Conservation (phyloP, 2,888 invertebrate species). For the Xestia c-nigrum region DNA sequence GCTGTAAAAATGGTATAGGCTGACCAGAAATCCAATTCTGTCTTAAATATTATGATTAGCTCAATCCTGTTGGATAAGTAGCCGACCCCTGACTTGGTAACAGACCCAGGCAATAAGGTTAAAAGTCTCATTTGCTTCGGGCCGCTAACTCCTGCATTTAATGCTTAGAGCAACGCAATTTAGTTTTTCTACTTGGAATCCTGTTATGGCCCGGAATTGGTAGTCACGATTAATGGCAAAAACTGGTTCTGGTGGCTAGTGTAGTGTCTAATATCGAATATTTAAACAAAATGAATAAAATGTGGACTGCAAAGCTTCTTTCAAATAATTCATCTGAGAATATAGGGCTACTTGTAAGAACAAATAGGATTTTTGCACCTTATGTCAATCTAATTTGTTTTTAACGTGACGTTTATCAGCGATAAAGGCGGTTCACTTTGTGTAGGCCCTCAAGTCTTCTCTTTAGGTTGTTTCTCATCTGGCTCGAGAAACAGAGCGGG, state of each 20-base stretch:
- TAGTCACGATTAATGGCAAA: conserved; percentile 22
- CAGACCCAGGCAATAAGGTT: conserved; percentile 29
- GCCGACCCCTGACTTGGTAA: conserved; percentile 1
- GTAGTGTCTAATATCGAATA: not conserved
- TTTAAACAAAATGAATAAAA: not conserved
- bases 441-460: not conserved
- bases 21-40: not conserved
- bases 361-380: not conserved
- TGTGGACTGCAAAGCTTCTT: not conserved
- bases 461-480: not conserved
- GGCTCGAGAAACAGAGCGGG: not conserved
- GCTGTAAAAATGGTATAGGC: not conserved
- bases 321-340: too few species aligned
- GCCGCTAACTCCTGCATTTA: conserved; percentile 42
- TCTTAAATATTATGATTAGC: conserved; percentile 6
- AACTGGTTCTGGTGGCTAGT: conserved; percentile 17
- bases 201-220: conserved; percentile 41
- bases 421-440: not conserved
- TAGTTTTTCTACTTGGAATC: conserved; percentile 43
- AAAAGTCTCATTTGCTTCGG: conserved; percentile 47
- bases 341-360: not conserved
- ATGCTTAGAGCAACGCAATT: conserved; percentile 47
- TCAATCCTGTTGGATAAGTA: not conserved
- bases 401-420: too few species aligned
- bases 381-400: not conserved